A percentile compares a stretch with the other conserved stretches of the same genome.
These are phyloP conservation scores for Magallana nippona DNA, from an alignment of 2,888 invertebrate genomes.

Conservation along the genomic window DNA sequence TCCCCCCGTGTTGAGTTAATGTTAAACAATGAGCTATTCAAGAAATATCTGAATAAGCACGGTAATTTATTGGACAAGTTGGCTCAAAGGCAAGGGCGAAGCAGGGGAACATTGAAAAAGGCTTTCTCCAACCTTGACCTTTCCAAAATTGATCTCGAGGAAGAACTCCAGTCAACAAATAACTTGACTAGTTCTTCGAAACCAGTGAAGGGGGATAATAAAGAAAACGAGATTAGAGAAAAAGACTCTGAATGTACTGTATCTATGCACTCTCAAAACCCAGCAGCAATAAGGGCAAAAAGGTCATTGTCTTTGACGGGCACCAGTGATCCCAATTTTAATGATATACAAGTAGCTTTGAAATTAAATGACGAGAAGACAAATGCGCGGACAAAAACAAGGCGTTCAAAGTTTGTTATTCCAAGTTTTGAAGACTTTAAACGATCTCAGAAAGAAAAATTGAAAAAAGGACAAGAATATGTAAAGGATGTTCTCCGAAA, in stretches of 20 bases:
- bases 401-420: constrained; percentile 50
- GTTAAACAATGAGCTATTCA: constrained; percentile 65
- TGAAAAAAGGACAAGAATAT: constrained; percentile 42
- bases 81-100: constrained; percentile 44
- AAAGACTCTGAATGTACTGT: background rate
- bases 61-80: constrained; percentile 57
- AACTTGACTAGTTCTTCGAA: background rate
- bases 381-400: background rate
- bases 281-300: constrained; percentile 10
- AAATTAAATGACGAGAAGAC: constrained; percentile 28
- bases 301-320: constrained; percentile 36
- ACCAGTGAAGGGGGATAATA: background rate
- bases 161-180: constrained; percentile 38
- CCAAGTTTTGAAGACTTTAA: constrained; percentile 62
- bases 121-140: constrained; percentile 67
- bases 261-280: constrained; percentile 6
- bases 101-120: constrained; percentile 58
- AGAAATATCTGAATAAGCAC: constrained; percentile 66
- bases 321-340: constrained; percentile 30
- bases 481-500: constrained; percentile 32
- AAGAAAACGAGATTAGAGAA: constrained; percentile 3
- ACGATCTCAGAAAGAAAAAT: constrained; percentile 42
- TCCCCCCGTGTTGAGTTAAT: constrained; percentile 67
- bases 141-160: constrained; percentile 52
- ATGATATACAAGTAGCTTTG: constrained; percentile 23